Conservation (phyloP, 2,113 vertebrate species). For the Ailuropoda melanoleuca region DNA sequence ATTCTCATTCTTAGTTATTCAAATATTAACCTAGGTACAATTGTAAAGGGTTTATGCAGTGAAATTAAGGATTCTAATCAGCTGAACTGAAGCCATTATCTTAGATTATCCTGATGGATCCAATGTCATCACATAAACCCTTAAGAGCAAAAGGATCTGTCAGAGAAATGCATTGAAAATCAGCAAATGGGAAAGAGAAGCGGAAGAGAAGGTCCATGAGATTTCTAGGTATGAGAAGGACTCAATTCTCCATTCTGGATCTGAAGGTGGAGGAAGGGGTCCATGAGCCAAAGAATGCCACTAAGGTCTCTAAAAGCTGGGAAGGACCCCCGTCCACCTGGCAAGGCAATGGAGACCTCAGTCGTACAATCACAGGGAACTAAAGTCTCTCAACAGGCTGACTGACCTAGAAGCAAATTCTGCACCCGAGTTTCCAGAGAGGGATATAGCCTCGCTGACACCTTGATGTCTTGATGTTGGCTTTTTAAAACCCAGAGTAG, state of each 20-base stretch:
- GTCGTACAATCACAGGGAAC: background rate
- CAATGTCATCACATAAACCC: background rate
- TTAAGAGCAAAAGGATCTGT: background rate
- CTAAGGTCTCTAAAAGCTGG: background rate
- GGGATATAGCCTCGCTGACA: fast-evolving
- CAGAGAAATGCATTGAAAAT: background rate
- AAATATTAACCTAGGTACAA: background rate
- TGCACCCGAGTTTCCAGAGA: background rate
- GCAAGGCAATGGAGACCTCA: background rate
- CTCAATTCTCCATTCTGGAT: background rate
- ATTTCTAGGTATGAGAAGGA: background rate
- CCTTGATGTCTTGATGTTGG: background rate
- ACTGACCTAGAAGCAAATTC: background rate
- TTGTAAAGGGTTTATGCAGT: background rate
- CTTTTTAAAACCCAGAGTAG: background rate
- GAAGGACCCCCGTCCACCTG: background rate
- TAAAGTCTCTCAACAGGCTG: background rate
- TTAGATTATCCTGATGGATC: background rate
- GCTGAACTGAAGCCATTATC: background rate
- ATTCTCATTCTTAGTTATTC: background rate
- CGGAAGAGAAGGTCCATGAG: background rate
- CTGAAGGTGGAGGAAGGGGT: background rate
- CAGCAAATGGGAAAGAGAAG: background rate
- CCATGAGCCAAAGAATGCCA: background rate
- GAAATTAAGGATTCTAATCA: background rate